phyloP scores from a whole-genome alignment of 2,113 vertebrate species.

The Lepus timidus region DNA sequence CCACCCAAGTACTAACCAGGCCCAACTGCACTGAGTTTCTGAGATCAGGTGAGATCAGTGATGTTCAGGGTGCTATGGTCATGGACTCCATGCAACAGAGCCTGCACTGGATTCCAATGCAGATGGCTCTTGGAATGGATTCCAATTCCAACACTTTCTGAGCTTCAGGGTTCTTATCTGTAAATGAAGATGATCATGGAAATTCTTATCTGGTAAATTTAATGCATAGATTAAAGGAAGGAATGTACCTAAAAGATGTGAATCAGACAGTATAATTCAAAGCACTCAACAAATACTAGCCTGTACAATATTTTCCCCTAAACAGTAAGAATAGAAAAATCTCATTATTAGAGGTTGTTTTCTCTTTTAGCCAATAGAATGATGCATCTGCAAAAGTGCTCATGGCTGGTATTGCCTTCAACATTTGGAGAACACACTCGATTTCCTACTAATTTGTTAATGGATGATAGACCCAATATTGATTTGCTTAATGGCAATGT shows the following conservation, averaged over 20 bases:
- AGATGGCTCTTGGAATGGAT: neutral
- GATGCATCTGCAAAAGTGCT: neutral
- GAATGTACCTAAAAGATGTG: neutral
- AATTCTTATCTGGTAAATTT: neutral
- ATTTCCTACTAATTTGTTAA: constrained; percentile 77
- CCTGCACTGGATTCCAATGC: neutral
- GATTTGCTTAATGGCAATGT: constrained; percentile 75
- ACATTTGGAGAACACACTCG: constrained; percentile 41
- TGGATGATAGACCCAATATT: constrained; percentile 52
- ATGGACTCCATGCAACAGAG: neutral
- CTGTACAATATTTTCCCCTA: constrained; percentile 25
- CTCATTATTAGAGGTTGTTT: neutral
- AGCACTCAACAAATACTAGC: neutral
- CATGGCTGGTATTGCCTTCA: neutral
- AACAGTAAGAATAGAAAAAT: constrained; percentile 30
- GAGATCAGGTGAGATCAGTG: too few species aligned
- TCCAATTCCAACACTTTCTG: neutral
- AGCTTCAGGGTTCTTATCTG: neutral
- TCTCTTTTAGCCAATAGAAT: constrained; percentile 47
- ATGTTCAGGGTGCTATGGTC: too few species aligned
- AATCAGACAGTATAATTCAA: neutral
- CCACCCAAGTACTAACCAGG: too few species aligned
- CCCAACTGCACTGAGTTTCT: too few species aligned
- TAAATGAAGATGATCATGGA: neutral
- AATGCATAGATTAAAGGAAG: neutral